Conservation (phyloP, 2,113 vertebrate genomes). For the Pelvicachromis taeniatus region DNA sequence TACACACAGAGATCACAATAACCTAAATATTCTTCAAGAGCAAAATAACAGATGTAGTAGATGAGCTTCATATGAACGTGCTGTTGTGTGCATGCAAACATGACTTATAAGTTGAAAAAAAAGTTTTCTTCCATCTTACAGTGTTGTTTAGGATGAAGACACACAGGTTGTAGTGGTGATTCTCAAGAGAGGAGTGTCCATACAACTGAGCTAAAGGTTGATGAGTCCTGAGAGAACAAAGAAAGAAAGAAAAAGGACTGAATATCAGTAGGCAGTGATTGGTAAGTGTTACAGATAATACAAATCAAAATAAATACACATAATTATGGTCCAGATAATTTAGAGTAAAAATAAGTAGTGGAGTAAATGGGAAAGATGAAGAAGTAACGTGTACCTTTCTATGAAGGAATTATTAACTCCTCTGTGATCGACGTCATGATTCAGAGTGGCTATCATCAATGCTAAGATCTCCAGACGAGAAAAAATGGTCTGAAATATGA, state of each 20-base stretch:
- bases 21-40: not conserved
- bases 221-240: constrained; percentile 74
- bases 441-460: constrained; percentile 85
- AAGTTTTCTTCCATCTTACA: constrained; percentile 67
- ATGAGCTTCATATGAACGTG: not conserved
- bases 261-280: not conserved
- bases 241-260: not conserved
- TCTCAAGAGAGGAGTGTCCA: constrained; percentile 88
- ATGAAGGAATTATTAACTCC: constrained; percentile 94
- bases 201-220: constrained; percentile 90
- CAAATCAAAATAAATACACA: not conserved
- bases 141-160: constrained; percentile 90
- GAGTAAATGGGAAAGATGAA: not conserved
- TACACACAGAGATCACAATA: not conserved
- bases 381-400: constrained; percentile 73
- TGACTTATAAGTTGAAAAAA: not conserved
- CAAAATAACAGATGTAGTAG: not conserved
- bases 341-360: not conserved
- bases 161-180: constrained; percentile 92
- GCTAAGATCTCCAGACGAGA: constrained; percentile 83
- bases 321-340: not conserved
- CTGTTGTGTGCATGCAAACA: not conserved
- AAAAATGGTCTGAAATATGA: constrained; percentile 73
- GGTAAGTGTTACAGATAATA: not conserved
- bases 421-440: constrained; percentile 89